These are phyloP conservation scores for Chironomus striatipennis DNA, from an alignment of 1,140 invertebrate species.

Conservation along the genomic window DNA sequence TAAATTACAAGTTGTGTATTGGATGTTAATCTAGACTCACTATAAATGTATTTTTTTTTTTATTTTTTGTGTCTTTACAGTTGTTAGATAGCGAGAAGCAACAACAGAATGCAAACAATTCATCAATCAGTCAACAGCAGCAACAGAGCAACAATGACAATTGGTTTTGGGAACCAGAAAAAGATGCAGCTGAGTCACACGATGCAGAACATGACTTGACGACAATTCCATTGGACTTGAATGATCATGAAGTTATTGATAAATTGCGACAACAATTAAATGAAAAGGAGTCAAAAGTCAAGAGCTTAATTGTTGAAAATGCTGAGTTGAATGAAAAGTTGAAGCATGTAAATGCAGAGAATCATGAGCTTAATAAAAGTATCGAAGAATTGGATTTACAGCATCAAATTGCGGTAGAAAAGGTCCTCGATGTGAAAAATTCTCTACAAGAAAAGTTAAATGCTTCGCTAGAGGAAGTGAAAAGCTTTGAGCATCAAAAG, in stretches of 20 bases:
- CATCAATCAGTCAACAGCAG: neutral
- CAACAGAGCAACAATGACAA: conserved; percentile 34
- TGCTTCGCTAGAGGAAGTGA: conserved; percentile 30
- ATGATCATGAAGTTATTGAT: conserved; percentile 26
- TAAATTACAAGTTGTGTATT: neutral
- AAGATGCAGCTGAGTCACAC: conserved; percentile 28
- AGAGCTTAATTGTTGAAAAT: conserved; percentile 29
- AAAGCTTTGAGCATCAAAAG: conserved; percentile 14
- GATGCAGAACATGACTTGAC: conserved; percentile 28
- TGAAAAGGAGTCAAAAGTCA: conserved; percentile 28
- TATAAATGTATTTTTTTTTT: neutral
- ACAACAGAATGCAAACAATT: neutral
- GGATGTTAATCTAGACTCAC: neutral
- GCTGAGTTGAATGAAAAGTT: conserved; percentile 41
- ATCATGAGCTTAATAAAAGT: conserved; percentile 46
- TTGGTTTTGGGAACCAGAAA: conserved; percentile 49
- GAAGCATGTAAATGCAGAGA: conserved; percentile 41
- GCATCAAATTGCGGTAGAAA: conserved; percentile 58
- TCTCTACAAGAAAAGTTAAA: conserved; percentile 48
- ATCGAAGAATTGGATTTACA: conserved; percentile 65
- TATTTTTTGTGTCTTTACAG: neutral
- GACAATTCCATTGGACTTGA: conserved; percentile 27
- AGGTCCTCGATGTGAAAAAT: conserved; percentile 51
- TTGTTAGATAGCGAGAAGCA: neutral
- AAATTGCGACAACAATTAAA: conserved; percentile 26